Percentiles rank a stretch among this genome's conserved stretches.
These are phyloP conservation scores for Xanthorhoe designata DNA, from an alignment of 2,888 invertebrate genomes.

Conservation along the genomic window DNA sequence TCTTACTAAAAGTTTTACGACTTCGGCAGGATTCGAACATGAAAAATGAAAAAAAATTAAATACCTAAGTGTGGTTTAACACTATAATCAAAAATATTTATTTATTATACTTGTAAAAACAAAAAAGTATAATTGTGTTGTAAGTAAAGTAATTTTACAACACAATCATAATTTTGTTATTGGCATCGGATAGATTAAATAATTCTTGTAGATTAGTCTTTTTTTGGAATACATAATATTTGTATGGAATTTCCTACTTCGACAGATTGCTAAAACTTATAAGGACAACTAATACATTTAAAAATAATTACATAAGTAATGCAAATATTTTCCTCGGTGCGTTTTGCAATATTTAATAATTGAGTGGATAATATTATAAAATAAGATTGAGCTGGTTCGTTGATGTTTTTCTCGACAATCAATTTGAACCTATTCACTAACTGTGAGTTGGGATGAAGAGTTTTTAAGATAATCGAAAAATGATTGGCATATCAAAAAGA, in stretches of 20 bases:
- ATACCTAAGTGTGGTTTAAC: no score
- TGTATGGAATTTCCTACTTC: neutral
- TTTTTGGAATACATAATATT: neutral
- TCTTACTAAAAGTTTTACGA: no score
- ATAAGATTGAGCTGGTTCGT: no score
- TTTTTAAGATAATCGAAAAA: conserved; percentile 21
- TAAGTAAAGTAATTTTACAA: neutral
- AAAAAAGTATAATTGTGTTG: neutral
- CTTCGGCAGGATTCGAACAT: no score
- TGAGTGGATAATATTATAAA: no score
- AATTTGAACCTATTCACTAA: conserved; percentile 44
- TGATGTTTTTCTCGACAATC: conserved; percentile 24
- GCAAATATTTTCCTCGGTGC: neutral
- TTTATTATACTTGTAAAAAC: no score
- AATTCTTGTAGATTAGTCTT: neutral
- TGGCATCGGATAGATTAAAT: neutral
- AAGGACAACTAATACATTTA: neutral
- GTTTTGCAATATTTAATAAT: neutral
- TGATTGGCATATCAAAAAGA: conserved; percentile 30
- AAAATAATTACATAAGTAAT: neutral
- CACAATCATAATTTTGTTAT: neutral
- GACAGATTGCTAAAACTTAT: neutral
- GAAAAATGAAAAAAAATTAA: no score
- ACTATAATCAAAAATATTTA: no score
- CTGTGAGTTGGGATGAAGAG: conserved; percentile 20